Evolutionary conservation across 2,888 invertebrate genomes (phyloP).

Genomic region (Drosophila neonasuta): DNA sequence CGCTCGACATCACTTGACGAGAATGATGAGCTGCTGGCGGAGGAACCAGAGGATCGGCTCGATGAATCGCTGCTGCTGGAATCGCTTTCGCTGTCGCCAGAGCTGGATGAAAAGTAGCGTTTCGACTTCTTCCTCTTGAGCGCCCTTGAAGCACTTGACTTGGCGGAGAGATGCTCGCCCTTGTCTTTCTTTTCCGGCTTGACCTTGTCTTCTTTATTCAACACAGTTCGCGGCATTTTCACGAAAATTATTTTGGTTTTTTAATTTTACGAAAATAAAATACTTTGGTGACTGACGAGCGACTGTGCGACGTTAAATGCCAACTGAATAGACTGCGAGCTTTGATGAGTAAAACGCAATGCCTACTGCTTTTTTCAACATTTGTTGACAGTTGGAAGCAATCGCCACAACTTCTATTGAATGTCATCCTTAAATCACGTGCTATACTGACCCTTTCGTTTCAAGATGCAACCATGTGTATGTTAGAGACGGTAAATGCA

Average conservation of each 20-base stretch:
- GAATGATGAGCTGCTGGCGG: conserved; percentile 14
- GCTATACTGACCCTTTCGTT: too few species aligned
- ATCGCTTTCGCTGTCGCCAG: conserved; percentile 3
- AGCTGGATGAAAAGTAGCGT: neutral
- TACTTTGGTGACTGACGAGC: conserved; percentile 1
- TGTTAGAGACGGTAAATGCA: neutral
- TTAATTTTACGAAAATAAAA: conserved; percentile 3
- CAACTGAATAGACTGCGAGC: conserved; percentile 3
- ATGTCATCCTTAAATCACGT: too few species aligned
- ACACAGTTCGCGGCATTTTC: conserved; percentile 26
- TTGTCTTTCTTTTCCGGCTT: conserved; percentile 9
- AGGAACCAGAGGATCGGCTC: conserved; percentile 4
- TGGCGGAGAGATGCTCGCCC: neutral
- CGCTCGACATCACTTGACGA: neutral
- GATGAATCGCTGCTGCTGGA: conserved; percentile 2
- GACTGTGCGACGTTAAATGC: neutral
- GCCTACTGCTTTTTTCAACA: neutral
- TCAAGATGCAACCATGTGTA: neutral
- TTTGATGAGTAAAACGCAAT: neutral
- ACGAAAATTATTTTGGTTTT: neutral
- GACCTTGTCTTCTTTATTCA: neutral
- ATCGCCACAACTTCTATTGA: too few species aligned
- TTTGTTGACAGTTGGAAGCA: too few species aligned
- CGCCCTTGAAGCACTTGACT: neutral
- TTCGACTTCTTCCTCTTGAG: conserved; percentile 19